Conservation (phyloP, 2,797 vertebrate species). For the Tauraco hartlaubi region DNA sequence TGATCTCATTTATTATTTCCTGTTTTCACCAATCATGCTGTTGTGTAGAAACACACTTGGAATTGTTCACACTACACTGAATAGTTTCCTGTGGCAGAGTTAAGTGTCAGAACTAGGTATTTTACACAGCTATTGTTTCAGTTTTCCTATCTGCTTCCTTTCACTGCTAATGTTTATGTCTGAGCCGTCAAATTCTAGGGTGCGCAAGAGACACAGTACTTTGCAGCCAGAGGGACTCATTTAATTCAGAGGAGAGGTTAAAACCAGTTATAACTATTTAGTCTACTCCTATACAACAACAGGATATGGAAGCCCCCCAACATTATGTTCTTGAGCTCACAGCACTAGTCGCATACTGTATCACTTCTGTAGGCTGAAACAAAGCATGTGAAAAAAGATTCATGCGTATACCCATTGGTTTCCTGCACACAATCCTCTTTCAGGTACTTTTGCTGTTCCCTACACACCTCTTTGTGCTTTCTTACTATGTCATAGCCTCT, state of each 20-base stretch:
- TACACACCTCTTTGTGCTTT: neutral
- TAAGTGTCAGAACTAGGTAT: neutral
- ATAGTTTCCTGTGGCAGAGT: neutral
- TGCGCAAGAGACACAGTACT: neutral
- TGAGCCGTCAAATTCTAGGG: neutral
- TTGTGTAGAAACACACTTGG: neutral
- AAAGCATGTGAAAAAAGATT: neutral
- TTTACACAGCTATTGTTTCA: neutral
- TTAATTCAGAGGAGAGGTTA: neutral
- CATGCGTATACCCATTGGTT: neutral
- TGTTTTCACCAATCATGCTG: neutral
- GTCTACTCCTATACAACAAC: neutral
- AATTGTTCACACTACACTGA: neutral
- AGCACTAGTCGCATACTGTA: neutral
- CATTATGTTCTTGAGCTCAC: neutral
- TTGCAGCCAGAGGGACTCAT: neutral
- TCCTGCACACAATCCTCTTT: neutral
- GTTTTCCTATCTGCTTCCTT: neutral
- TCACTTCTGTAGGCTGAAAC: neutral
- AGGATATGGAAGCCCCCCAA: neutral
- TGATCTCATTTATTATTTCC: neutral
- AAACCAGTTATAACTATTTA: neutral
- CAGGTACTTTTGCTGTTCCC: neutral
- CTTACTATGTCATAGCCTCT: neutral
- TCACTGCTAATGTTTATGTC: neutral